These are phyloP conservation scores for Pemphredon lugubris DNA, from an alignment of 2,888 invertebrate genomes.

Conservation along the genomic window DNA sequence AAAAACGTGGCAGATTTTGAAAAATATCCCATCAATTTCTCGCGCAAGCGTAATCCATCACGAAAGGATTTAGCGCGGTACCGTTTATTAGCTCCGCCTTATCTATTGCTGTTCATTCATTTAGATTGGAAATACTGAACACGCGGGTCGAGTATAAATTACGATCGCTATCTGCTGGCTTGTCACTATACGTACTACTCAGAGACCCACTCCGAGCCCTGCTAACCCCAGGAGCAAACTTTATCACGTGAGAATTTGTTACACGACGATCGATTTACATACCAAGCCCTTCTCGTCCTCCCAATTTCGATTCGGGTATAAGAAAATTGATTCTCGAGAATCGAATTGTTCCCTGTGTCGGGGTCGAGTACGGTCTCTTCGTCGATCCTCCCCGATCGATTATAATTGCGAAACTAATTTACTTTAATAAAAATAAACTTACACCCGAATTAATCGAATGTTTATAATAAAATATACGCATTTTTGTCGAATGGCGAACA, in stretches of 20 bases:
- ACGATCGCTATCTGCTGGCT: constrained; percentile 61
- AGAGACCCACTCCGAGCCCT: constrained; percentile 20
- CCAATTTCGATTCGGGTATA: neutral
- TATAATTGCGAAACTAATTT: too few relatives aligned
- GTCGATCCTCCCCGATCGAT: too few relatives aligned
- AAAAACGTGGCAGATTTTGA: neutral
- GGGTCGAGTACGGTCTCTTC: neutral
- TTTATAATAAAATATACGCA: too few relatives aligned
- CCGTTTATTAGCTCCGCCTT: constrained; percentile 52
- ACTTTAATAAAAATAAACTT: too few relatives aligned
- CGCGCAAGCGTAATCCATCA: constrained; percentile 26
- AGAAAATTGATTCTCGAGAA: constrained; percentile 1
- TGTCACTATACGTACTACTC: constrained; percentile 45
- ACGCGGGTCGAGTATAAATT: constrained; percentile 60
- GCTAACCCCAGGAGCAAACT: constrained; percentile 48
- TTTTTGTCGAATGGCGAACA: too few relatives aligned
- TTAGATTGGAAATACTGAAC: constrained; percentile 60
- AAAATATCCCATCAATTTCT: constrained; percentile 24
- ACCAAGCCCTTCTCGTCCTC: constrained; percentile 7
- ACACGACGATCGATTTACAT: constrained; percentile 28
- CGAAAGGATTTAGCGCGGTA: constrained; percentile 38
- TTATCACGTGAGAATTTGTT: constrained; percentile 55
- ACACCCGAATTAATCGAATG: too few relatives aligned
- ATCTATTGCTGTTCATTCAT: constrained; percentile 56
- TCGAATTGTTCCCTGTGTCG: neutral